Percentiles rank a stretch among this genome's conserved stretches.
Evolutionary conservation across 2,888 invertebrate species (phyloP).

Genomic region (Chesias legatella): DNA sequence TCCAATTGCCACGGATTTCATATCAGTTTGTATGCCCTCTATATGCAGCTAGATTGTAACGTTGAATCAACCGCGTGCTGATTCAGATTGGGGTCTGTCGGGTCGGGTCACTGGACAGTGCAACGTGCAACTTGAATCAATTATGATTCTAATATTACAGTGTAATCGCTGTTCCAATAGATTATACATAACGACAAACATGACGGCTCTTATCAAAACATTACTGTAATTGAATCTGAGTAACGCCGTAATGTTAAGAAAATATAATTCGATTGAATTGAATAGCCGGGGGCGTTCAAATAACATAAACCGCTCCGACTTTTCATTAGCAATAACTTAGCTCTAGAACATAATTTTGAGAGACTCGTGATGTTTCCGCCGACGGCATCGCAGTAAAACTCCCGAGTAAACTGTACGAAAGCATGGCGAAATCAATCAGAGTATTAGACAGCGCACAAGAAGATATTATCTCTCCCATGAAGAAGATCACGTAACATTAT

Average conservation of each 20-base stretch:
- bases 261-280: slow-evolving; percentile 43
- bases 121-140: slow-evolving; percentile 33
- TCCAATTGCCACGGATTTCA: background rate
- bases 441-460: slow-evolving; percentile 25
- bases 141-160: slow-evolving; percentile 27
- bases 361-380: slow-evolving; percentile 38
- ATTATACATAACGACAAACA: slow-evolving; percentile 32
- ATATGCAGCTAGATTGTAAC: slow-evolving; percentile 45
- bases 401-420: slow-evolving; percentile 31
- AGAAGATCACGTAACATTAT: slow-evolving; percentile 48
- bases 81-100: slow-evolving; percentile 69
- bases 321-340: slow-evolving; percentile 73
- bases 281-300: slow-evolving; percentile 48
- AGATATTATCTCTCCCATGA: slow-evolving; percentile 37
- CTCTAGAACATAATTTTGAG: slow-evolving; percentile 42
- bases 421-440: slow-evolving; percentile 36
- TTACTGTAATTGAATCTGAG: slow-evolving; percentile 16
- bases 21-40: slow-evolving; percentile 22
- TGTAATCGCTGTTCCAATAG: slow-evolving; percentile 40
- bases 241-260: slow-evolving; percentile 18
- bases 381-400: slow-evolving; percentile 29
- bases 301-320: slow-evolving; percentile 56
- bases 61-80: slow-evolving; percentile 62
- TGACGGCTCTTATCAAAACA: slow-evolving; percentile 5
- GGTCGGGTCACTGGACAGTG: slow-evolving; percentile 42